Evolutionary conservation across 1,140 invertebrate genomes (phyloP).

Genomic region (Tribolium madens): DNA sequence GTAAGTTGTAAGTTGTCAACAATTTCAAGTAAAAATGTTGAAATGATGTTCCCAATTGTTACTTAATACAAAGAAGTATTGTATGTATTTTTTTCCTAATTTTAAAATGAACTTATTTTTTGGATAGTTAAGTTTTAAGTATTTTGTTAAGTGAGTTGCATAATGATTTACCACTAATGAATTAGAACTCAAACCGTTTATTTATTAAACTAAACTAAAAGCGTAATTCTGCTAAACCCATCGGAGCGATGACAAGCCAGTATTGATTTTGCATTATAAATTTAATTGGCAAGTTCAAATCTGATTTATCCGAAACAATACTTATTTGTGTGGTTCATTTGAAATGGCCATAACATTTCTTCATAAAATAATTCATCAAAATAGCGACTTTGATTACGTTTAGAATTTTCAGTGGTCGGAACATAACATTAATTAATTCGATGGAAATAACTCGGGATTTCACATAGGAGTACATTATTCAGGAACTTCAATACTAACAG

Average conservation of each 20-base stretch:
- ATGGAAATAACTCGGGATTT: background rate
- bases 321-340: background rate
- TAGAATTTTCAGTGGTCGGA: too few relatives aligned
- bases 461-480: background rate
- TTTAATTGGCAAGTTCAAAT: background rate
- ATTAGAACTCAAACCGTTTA: too few relatives aligned
- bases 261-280: constrained; percentile 8
- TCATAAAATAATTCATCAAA: background rate
- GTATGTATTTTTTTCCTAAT: too few relatives aligned
- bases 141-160: too few relatives aligned
- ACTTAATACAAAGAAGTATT: too few relatives aligned
- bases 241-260: background rate
- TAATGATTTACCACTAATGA: too few relatives aligned
- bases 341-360: background rate
- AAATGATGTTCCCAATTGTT: too few relatives aligned
- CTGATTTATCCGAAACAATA: background rate
- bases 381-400: too few relatives aligned
- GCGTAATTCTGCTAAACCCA: background rate
- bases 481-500: background rate
- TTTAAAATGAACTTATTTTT: too few relatives aligned
- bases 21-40: too few relatives aligned
- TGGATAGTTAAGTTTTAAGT: too few relatives aligned
- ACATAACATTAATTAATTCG: background rate
- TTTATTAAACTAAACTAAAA: background rate
- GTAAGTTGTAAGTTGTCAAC: too few relatives aligned